A percentile compares a stretch with the other conserved stretches of the same genome.
These are phyloP conservation scores for Zelleria hepariella DNA, from an alignment of 2,888 invertebrate species.

Conservation along the genomic window DNA sequence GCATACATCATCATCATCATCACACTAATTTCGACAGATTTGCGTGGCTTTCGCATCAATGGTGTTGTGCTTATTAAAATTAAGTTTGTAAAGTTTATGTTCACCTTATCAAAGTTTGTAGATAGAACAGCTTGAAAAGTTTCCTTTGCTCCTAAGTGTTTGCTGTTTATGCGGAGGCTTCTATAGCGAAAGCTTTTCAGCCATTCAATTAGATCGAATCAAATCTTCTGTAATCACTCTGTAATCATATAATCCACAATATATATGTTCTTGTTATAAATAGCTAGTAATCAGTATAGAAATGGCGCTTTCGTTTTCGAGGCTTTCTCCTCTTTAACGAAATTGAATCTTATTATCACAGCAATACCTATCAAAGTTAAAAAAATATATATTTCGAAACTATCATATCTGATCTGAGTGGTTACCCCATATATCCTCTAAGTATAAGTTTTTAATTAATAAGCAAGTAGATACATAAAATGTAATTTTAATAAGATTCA, in stretches of 20 bases:
- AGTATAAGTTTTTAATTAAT: too few species aligned
- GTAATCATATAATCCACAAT: constrained; percentile 5
- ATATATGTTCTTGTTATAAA: constrained; percentile 5
- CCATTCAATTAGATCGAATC: too few species aligned
- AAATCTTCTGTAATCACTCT: too few species aligned
- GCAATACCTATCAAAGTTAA: too few species aligned
- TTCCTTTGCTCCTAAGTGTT: constrained; percentile 19
- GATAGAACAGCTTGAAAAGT: constrained; percentile 20
- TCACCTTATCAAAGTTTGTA: constrained; percentile 13
- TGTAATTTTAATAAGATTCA: background rate
- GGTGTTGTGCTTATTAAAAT: constrained; percentile 7
- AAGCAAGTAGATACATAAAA: too few species aligned
- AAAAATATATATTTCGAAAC: too few species aligned
- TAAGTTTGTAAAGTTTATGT: constrained; percentile 6
- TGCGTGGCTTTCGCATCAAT: background rate
- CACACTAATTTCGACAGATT: constrained; percentile 1
- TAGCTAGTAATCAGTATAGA: background rate
- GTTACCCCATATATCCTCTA: too few species aligned
- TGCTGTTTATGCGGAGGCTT: constrained; percentile 34
- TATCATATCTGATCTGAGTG: too few species aligned
- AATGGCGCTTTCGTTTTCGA: constrained; percentile 26
- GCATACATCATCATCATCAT: constrained; percentile 5
- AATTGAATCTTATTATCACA: background rate
- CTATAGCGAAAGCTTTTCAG: constrained; percentile 39
- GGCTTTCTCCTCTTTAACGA: constrained; percentile 24